Evolutionary conservation across 2,113 vertebrate species (phyloP).

Genomic region (Poeciliopsis prolifica): DNA sequence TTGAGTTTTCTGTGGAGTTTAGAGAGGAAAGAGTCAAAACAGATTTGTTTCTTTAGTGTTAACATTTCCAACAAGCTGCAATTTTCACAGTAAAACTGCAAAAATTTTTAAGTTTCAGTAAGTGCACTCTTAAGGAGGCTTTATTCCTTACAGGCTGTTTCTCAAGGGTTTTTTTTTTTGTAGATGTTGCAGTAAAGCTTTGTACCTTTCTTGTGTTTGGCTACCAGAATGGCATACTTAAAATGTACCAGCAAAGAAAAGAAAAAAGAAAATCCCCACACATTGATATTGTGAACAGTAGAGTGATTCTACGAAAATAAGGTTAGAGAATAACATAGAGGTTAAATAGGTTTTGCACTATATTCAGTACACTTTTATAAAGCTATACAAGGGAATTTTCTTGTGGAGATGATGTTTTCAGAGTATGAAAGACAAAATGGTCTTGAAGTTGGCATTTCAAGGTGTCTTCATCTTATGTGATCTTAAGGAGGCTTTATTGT

Average conservation of each 20-base stretch:
- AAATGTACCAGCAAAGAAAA: not conserved
- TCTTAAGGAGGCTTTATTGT: too few species aligned
- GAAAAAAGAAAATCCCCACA: too few species aligned
- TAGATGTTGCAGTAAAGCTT: not conserved
- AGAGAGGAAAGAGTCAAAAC: not conserved
- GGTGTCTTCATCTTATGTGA: too few species aligned
- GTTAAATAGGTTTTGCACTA: too few species aligned
- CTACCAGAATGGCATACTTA: not conserved
- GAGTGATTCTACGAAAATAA: too few species aligned
- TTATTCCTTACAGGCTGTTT: not conserved
- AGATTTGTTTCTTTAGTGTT: not conserved
- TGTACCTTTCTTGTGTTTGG: not conserved
- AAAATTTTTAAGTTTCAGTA: not conserved
- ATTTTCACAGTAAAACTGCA: not conserved
- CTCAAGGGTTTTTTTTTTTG: not conserved
- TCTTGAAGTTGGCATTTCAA: too few species aligned
- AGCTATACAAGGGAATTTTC: too few species aligned
- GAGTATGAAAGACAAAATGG: too few species aligned
- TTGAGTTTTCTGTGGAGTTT: conserved; percentile 9
- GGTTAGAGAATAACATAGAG: too few species aligned
- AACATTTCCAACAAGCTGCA: conserved; percentile 2
- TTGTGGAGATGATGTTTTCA: too few species aligned
- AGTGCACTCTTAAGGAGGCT: not conserved
- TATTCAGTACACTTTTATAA: too few species aligned
- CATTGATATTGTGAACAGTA: too few species aligned